phyloP scores from a whole-genome alignment of 2,888 invertebrate genomes.

The Amphipyra berbera region DNA sequence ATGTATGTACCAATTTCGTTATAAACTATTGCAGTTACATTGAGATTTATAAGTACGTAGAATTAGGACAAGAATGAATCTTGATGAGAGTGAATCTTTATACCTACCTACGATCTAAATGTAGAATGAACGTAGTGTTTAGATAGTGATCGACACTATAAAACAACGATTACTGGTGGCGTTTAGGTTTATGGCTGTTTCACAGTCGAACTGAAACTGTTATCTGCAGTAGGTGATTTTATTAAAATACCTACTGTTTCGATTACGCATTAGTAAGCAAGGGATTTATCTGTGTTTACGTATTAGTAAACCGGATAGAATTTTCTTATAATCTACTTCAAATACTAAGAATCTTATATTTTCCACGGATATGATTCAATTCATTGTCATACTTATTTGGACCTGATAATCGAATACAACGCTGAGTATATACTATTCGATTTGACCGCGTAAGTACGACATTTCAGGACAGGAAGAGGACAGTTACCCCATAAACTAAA shows the following conservation, averaged over 20 bases:
- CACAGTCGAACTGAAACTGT: slow-evolving; percentile 26
- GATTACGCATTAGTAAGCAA: slow-evolving; percentile 34
- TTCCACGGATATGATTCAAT: slow-evolving; percentile 10
- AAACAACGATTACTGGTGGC: slow-evolving; percentile 5
- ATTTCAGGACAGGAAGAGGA: no score
- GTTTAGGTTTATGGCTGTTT: slow-evolving; percentile 9
- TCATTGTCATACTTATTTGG: no score
- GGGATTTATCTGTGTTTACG: slow-evolving; percentile 28
- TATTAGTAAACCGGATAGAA: slow-evolving; percentile 21
- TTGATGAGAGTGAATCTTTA: no score
- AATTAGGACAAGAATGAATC: slow-evolving; percentile 38
- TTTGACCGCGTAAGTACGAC: no score
- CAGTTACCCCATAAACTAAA: no score
- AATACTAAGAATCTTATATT: slow-evolving; percentile 4
- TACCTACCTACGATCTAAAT: slow-evolving; percentile 39
- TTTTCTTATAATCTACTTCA: slow-evolving; percentile 24
- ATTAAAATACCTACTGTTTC: slow-evolving; percentile 26
- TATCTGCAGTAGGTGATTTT: slow-evolving; percentile 38
- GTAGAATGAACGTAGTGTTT: slow-evolving; percentile 19
- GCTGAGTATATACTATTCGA: no score
- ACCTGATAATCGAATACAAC: no score
- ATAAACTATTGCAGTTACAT: slow-evolving; percentile 28
- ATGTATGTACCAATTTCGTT: slow-evolving; percentile 31
- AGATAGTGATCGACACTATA: slow-evolving; percentile 18
- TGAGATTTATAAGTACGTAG: slow-evolving; percentile 36